phyloP scores from a whole-genome alignment of 2,888 invertebrate genomes.

The Cryptocephalus moraei region DNA sequence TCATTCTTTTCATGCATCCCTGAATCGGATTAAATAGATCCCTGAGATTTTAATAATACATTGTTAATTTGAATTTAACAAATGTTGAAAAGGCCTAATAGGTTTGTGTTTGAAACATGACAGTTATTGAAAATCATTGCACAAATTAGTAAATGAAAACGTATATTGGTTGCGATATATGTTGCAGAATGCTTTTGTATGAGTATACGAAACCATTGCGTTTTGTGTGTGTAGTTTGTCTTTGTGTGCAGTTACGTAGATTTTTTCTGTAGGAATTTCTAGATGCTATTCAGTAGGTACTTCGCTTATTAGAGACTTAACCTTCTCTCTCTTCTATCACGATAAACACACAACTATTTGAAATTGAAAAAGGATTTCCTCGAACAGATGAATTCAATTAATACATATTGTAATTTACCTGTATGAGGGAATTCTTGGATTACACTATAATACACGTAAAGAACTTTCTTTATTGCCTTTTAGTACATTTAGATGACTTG shows the following conservation, averaged over 20 bases:
- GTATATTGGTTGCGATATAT: background rate
- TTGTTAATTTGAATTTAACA: constrained; percentile 28
- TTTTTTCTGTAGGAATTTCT: background rate
- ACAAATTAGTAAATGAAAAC: background rate
- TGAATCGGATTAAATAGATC: constrained; percentile 26
- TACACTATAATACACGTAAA: no score
- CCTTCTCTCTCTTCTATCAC: no score
- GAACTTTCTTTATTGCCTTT: no score
- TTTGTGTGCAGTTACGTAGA: background rate
- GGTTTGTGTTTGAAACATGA: constrained; percentile 22
- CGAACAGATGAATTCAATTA: no score
- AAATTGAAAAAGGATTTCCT: no score
- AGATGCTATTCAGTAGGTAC: background rate
- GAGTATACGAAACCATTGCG: background rate
- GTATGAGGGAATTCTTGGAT: no score
- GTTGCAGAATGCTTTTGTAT: no score
- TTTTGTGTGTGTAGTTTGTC: background rate
- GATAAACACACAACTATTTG: no score
- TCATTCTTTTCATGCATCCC: constrained; percentile 33
- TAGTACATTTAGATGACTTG: no score
- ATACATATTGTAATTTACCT: no score
- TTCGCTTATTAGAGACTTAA: no score
- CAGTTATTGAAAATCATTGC: background rate
- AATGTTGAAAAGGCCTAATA: constrained; percentile 16
- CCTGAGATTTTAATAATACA: constrained; percentile 39